phyloP scores from a whole-genome alignment of 2,113 vertebrate genomes.

The Lampris incognitus region DNA sequence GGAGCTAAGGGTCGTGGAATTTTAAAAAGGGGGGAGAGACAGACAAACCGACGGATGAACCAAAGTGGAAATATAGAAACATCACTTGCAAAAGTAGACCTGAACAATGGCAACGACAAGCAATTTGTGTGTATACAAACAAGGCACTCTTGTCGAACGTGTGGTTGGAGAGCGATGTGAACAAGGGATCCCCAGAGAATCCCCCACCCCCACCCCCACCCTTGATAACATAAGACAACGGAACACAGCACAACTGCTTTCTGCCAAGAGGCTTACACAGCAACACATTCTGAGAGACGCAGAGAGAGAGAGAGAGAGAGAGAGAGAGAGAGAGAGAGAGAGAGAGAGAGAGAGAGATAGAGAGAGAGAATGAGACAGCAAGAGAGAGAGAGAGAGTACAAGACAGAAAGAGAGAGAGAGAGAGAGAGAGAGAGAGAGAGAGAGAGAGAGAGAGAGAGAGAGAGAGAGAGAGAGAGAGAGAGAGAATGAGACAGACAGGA shows the following conservation, averaged over 20 bases:
- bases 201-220: conserved; percentile 1
- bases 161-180: conserved; percentile 65
- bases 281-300: conserved; percentile 42
- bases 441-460: conserved; percentile 41
- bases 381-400: conserved; percentile 33
- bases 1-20: conserved; percentile 8
- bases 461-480: conserved; percentile 35
- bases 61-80: conserved; percentile 36
- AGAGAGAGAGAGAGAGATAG: conserved; percentile 38
- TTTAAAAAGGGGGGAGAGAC: neutral
- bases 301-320: conserved; percentile 34
- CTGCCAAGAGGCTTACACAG: conserved; percentile 42
- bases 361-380: conserved; percentile 27
- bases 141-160: conserved; percentile 56
- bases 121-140: conserved; percentile 65
- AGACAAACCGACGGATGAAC: conserved; percentile 10
- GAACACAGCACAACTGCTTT: conserved; percentile 58
- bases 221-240: conserved; percentile 50
- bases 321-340: conserved; percentile 41
- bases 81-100: conserved; percentile 41
- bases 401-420: conserved; percentile 49
- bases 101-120: conserved; percentile 61
- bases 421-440: conserved; percentile 38
- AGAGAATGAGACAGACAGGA: conserved; percentile 37
- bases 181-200: conserved; percentile 61